Evolutionary conservation across 2,797 vertebrate species (phyloP).

Genomic region (Vultur gryphus): DNA sequence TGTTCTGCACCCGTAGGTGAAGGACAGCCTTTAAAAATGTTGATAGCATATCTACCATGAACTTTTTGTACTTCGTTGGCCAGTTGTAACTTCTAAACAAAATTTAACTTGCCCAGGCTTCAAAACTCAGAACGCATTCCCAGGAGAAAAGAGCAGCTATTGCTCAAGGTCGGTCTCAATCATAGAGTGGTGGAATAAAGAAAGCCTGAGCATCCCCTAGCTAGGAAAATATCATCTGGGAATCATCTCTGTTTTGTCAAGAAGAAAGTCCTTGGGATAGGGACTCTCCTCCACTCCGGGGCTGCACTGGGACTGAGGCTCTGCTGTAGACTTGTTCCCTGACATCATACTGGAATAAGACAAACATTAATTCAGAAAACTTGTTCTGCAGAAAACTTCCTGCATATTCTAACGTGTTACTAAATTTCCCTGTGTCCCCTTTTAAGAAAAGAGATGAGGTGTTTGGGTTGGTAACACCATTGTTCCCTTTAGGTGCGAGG

Average conservation of each 20-base stretch:
- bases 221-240: not conserved
- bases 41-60: not conserved
- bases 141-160: not conserved
- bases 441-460: accelerated
- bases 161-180: not conserved
- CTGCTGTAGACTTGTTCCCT: not conserved
- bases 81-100: not conserved
- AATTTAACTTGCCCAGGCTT: not conserved
- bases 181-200: not conserved
- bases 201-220: not conserved
- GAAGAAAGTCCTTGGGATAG: not conserved
- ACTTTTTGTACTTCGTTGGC: not conserved
- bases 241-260: not conserved
- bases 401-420: accelerated
- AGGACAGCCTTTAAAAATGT: not conserved
- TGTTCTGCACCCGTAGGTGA: not conserved
- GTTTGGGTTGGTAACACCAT: not conserved
- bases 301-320: not conserved
- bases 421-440: not conserved
- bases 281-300: not conserved
- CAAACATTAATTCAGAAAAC: not conserved
- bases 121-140: not conserved
- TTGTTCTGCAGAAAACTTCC: not conserved
- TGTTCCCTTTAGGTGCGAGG: accelerated
- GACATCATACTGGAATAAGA: not conserved